Percentiles rank a stretch among this genome's conserved stretches.
phyloP scores from a whole-genome alignment of 2,797 vertebrate species.

The Delichon dasypus region DNA sequence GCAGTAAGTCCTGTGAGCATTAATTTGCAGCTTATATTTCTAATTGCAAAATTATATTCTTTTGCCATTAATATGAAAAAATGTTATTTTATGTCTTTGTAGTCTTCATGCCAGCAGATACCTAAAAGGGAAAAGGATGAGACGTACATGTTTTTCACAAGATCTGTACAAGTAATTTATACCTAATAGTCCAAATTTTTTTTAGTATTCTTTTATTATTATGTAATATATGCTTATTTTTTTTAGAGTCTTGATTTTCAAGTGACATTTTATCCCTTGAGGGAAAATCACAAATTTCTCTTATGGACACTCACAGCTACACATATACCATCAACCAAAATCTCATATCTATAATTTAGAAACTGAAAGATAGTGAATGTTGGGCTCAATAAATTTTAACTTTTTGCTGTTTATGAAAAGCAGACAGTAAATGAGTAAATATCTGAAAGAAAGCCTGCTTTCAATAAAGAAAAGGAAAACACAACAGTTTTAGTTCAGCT shows the following conservation, averaged over 20 bases:
- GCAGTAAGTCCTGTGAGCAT: not conserved
- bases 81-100: not conserved
- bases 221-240: not conserved
- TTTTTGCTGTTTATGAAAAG: not conserved
- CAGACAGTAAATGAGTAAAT: not conserved
- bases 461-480: not conserved
- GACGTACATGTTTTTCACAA: not conserved
- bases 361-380: not conserved
- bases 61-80: not conserved
- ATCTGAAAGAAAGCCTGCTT: not conserved
- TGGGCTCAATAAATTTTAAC: not conserved
- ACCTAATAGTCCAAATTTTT: not conserved
- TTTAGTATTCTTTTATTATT: not conserved
- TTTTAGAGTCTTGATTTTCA: not conserved
- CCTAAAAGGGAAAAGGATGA: not conserved
- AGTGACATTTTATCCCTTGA: not conserved
- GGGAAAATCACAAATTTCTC: not conserved
- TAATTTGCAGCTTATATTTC: not conserved
- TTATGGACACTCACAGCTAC: not conserved
- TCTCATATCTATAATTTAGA: not conserved
- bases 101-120: not conserved
- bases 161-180: not conserved
- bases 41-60: not conserved
- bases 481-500: not conserved
- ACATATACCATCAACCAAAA: not conserved